Conservation (phyloP, 2,797 vertebrate species). For the Dallia pectoralis region DNA sequence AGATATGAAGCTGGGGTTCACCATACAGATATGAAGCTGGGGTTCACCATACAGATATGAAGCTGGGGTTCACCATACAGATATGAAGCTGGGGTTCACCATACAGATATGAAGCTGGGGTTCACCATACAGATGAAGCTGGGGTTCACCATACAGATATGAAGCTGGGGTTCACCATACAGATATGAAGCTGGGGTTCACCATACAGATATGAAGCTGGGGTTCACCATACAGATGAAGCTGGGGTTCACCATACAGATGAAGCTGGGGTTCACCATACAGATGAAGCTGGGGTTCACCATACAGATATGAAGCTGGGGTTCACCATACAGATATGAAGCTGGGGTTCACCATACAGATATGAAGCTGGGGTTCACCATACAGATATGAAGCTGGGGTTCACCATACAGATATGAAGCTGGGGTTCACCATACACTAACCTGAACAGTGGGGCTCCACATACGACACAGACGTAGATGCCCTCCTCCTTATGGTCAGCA, state of each 20-base stretch:
- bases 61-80: too few relatives aligned
- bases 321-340: constrained; percentile 41
- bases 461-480: constrained; percentile 90
- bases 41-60: constrained; percentile 36
- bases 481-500: constrained; percentile 83
- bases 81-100: neutral
- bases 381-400: constrained; percentile 23
- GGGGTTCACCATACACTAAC: constrained; percentile 70
- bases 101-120: constrained; percentile 24
- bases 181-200: too few relatives aligned
- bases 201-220: neutral
- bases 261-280: neutral
- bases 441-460: constrained; percentile 86
- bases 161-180: neutral
- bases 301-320: neutral
- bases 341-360: too few relatives aligned
- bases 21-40: neutral
- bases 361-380: neutral
- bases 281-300: too few relatives aligned
- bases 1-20: too few relatives aligned
- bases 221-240: constrained; percentile 25
- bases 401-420: neutral
- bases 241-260: constrained; percentile 21
- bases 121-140: constrained; percentile 41
- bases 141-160: neutral